A percentile compares a stretch with the other conserved stretches of the same genome.
Conservation (phyloP, 1,140 invertebrate species). For the Eupeodes corollae region DNA sequence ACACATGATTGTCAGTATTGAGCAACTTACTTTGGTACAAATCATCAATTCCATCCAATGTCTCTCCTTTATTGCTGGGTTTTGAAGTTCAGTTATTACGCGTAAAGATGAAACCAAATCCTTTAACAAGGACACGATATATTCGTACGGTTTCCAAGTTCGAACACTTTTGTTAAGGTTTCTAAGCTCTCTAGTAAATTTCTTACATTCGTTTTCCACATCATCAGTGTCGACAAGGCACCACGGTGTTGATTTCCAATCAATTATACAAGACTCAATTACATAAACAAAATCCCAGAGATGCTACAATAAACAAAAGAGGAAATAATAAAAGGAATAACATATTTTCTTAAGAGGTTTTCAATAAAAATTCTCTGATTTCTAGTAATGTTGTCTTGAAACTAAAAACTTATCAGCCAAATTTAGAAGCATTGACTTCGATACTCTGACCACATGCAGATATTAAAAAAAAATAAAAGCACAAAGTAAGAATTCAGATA, state of each 20-base stretch:
- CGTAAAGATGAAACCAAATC: constrained; percentile 67
- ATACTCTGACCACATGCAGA: too few relatives aligned
- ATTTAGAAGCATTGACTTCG: too few relatives aligned
- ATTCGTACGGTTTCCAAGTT: constrained; percentile 58
- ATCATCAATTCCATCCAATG: constrained; percentile 83
- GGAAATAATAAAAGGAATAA: too few relatives aligned
- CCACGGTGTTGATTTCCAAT: constrained; percentile 80
- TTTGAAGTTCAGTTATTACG: constrained; percentile 77
- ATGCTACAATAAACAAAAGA: constrained; percentile 38
- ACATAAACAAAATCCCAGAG: constrained; percentile 78
- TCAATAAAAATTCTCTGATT: too few relatives aligned
- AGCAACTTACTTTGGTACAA: constrained; percentile 56
- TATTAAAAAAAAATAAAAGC: neutral
- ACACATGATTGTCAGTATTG: neutral
- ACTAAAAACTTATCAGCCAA: too few relatives aligned
- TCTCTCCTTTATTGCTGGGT: constrained; percentile 72
- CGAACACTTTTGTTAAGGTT: constrained; percentile 71
- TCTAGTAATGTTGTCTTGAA: too few relatives aligned
- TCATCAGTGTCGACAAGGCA: constrained; percentile 73
- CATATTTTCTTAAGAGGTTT: too few relatives aligned
- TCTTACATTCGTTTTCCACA: constrained; percentile 83
- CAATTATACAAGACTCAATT: constrained; percentile 58
- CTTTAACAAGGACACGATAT: constrained; percentile 54
- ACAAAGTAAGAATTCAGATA: too few relatives aligned
- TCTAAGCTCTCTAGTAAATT: constrained; percentile 66